Percentiles rank a stretch among this genome's conserved stretches.
These are phyloP conservation scores for Timandra comae DNA, from an alignment of 2,888 invertebrate species.

Conservation along the genomic window DNA sequence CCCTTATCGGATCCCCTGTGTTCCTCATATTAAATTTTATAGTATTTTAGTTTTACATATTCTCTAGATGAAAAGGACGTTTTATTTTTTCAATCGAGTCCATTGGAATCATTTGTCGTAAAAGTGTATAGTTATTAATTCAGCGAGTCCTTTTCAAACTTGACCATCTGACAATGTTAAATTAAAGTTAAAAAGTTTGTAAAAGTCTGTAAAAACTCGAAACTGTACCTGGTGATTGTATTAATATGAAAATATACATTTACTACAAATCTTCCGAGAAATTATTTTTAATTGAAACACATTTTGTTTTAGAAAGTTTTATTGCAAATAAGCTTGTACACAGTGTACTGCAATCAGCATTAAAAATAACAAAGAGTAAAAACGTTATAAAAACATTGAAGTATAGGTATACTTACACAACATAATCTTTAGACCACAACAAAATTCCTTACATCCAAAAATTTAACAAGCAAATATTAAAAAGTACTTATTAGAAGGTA, in stretches of 20 bases:
- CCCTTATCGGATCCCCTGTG: conserved; percentile 7
- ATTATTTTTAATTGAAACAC: conserved; percentile 41
- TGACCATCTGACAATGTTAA: conserved; percentile 41
- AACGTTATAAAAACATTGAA: conserved; percentile 27
- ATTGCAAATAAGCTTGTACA: conserved; percentile 66
- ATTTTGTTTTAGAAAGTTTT: conserved; percentile 31
- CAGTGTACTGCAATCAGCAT: conserved; percentile 37
- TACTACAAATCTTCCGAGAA: conserved; percentile 71
- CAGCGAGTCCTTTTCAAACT: conserved; percentile 42
- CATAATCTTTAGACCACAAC: conserved; percentile 20
- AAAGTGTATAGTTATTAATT: conserved; percentile 39
- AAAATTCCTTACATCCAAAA: conserved; percentile 61
- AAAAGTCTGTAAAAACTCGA: conserved; percentile 60
- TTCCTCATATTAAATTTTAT: conserved; percentile 22
- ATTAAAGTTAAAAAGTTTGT: conserved; percentile 57
- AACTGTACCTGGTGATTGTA: conserved; percentile 75
- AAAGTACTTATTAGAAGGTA: conserved; percentile 14
- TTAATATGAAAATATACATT: conserved; percentile 74
- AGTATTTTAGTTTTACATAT: conserved; percentile 24
- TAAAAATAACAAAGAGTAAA: conserved; percentile 39
- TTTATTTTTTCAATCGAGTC: conserved; percentile 32
- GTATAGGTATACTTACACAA: conserved; percentile 13
- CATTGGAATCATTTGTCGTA: conserved; percentile 41
- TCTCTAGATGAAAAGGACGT: conserved; percentile 35
- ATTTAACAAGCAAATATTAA: conserved; percentile 37